Percentiles rank a stretch among this genome's conserved stretches.
These are phyloP conservation scores for Byasa hedistus DNA, from an alignment of 2,888 invertebrate species.

Conservation along the genomic window DNA sequence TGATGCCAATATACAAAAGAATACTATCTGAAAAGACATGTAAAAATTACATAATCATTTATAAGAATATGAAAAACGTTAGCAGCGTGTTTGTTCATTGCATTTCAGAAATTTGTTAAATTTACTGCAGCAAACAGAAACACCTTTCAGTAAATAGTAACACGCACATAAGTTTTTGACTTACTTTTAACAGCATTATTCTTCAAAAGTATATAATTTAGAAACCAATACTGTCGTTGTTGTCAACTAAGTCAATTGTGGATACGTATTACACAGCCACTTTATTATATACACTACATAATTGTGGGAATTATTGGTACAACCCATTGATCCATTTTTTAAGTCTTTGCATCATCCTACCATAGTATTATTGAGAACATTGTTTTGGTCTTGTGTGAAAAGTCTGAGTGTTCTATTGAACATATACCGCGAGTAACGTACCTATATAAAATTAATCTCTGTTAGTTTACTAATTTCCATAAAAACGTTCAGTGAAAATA, in stretches of 20 bases:
- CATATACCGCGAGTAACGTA: background rate
- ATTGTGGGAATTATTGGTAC: constrained; percentile 78
- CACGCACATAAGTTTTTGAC: constrained; percentile 30
- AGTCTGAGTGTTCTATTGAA: background rate
- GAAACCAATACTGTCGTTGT: constrained; percentile 38
- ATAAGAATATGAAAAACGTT: too few relatives aligned
- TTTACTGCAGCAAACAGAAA: too few relatives aligned
- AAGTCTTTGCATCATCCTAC: constrained; percentile 63
- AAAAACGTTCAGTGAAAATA: background rate
- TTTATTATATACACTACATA: constrained; percentile 73
- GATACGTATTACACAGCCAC: constrained; percentile 44
- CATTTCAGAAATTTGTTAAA: too few relatives aligned
- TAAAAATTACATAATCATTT: background rate
- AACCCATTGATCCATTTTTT: constrained; percentile 74
- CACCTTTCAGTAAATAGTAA: too few relatives aligned
- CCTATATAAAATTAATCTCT: background rate
- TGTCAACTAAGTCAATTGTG: constrained; percentile 55
- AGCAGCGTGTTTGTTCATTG: too few relatives aligned
- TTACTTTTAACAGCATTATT: constrained; percentile 59
- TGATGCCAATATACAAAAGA: constrained; percentile 52
- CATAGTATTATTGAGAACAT: constrained; percentile 51
- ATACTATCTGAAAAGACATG: constrained; percentile 51
- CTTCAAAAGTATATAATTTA: constrained; percentile 29
- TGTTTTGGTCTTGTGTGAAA: constrained; percentile 12
- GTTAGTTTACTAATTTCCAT: background rate